Conservation (phyloP, 2,888 invertebrate species). For the Synergus umbraculus region DNA sequence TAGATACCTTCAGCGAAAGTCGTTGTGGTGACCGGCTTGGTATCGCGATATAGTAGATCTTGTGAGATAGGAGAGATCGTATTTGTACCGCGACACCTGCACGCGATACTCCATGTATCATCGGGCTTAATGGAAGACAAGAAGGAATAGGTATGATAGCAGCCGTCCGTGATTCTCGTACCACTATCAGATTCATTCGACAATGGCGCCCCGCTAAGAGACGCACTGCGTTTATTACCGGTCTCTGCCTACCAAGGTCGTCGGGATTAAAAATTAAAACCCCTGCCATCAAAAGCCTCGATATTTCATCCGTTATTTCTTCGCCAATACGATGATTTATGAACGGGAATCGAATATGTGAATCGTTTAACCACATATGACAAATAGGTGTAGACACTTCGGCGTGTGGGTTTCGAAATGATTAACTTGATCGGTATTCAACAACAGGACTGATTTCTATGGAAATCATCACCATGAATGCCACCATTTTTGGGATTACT, state of each 20-base stretch:
- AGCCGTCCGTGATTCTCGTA: conserved; percentile 44
- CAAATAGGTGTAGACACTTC: conserved; percentile 5
- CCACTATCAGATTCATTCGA: conserved; percentile 44
- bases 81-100: conserved; percentile 74
- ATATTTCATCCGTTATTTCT: conserved; percentile 14
- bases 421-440: no score
- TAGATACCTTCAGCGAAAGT: conserved; percentile 42
- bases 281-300: not conserved
- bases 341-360: not conserved
- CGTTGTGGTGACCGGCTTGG: conserved; percentile 46
- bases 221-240: conserved; percentile 45
- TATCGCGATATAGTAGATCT: conserved; percentile 71
- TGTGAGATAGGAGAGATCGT: conserved; percentile 58
- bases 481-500: no score
- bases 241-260: conserved; percentile 31
- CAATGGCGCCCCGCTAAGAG: conserved; percentile 65
- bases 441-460: no score
- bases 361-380: conserved; percentile 9
- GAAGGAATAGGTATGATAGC: conserved; percentile 64
- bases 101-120: conserved; percentile 68
- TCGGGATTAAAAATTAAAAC: conserved; percentile 1
- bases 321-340: conserved; percentile 29
- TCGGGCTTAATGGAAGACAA: conserved; percentile 35
- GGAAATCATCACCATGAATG: no score
- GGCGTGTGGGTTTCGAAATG: no score